Percentiles rank a stretch among this genome's conserved stretches.
Conservation (phyloP, 2,888 invertebrate species). For the Penaeus monodon region DNA sequence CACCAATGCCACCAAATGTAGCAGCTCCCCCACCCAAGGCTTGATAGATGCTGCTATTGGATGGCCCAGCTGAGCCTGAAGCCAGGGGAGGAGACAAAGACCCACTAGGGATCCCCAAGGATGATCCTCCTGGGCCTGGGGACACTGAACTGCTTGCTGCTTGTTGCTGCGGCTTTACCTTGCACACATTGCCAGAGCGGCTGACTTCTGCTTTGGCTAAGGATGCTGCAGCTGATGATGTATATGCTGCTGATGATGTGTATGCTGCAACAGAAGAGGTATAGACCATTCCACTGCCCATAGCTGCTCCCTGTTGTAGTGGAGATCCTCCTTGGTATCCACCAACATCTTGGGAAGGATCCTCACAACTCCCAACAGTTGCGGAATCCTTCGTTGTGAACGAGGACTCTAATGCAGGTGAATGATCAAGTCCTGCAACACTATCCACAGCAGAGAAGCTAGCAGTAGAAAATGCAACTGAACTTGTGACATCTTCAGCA, state of each 20-base stretch:
- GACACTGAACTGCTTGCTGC: constrained; percentile 67
- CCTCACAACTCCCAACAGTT: constrained; percentile 46
- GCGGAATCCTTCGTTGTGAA: constrained; percentile 53
- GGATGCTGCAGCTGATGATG: constrained; percentile 62
- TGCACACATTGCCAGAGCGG: constrained; percentile 65
- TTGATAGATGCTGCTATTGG: constrained; percentile 59
- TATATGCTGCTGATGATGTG: constrained; percentile 65
- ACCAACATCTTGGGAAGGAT: constrained; percentile 52
- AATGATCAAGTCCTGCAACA: constrained; percentile 52
- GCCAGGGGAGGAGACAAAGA: constrained; percentile 62
- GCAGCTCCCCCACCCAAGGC: constrained; percentile 69
- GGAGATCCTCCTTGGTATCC: constrained; percentile 59
- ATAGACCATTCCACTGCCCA: constrained; percentile 66
- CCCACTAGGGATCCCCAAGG: constrained; percentile 52
- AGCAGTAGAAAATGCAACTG: constrained; percentile 55
- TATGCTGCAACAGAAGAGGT: constrained; percentile 66
- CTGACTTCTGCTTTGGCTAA: constrained; percentile 66
- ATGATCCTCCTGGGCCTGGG: constrained; percentile 56
- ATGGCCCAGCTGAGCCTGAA: constrained; percentile 54
- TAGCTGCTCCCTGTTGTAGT: constrained; percentile 50
- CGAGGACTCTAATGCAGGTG: constrained; percentile 54
- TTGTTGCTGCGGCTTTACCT: constrained; percentile 88
- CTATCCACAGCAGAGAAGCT: constrained; percentile 53
- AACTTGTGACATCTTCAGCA: constrained; percentile 57
- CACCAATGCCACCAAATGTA: constrained; percentile 84